Evolutionary conservation across 2,113 vertebrate species (phyloP).

Genomic region (Corythoichthys haematopterus): DNA sequence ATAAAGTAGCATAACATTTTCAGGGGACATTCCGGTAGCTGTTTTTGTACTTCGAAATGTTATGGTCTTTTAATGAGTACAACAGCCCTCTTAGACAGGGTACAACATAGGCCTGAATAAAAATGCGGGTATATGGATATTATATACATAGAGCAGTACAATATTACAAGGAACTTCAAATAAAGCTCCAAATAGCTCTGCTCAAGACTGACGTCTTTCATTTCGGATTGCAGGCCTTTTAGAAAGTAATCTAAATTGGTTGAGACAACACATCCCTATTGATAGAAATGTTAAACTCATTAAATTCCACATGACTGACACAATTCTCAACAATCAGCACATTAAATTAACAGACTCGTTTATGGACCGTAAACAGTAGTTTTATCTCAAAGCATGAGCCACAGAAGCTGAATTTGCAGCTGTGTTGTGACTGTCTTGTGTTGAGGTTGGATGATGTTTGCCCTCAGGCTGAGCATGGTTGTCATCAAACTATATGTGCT

Average conservation of each 20-base stretch:
- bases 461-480: slow-evolving; percentile 42
- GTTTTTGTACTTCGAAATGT: no score
- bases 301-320: background rate
- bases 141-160: background rate
- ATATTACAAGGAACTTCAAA: background rate
- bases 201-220: background rate
- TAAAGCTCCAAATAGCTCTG: background rate
- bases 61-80: no score
- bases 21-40: no score
- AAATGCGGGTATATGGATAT: no score
- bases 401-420: background rate
- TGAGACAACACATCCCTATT: background rate
- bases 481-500: slow-evolving; percentile 49
- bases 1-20: no score
- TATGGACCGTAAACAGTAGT: background rate
- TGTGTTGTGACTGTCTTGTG: slow-evolving; percentile 1
- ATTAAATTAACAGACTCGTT: background rate
- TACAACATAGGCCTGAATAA: no score
- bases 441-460: slow-evolving; percentile 27
- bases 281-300: background rate
- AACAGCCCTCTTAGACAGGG: no score
- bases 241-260: background rate
- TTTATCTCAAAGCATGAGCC: slow-evolving; percentile 9
- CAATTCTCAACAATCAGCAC: background rate
- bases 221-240: background rate